Evolutionary conservation across 2,797 vertebrate species (phyloP).

Genomic region (Poeciliopsis infans): DNA sequence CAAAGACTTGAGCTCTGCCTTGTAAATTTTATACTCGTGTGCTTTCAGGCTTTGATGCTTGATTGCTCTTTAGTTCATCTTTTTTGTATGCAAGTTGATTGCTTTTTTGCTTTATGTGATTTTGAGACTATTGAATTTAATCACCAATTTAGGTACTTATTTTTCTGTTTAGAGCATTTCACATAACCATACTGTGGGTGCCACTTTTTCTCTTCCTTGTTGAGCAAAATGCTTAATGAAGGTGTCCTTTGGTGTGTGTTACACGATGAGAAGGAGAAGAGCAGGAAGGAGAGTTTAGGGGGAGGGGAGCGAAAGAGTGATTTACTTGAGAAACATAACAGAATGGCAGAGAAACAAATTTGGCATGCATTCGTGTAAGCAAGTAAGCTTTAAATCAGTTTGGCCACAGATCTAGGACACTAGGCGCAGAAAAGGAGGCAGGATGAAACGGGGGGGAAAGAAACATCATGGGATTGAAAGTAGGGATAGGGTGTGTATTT

Average conservation of each 20-base stretch:
- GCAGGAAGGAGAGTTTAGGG: slow-evolving; percentile 40
- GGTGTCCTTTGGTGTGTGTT: slow-evolving; percentile 61
- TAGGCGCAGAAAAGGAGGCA: slow-evolving; percentile 71
- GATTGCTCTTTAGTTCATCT: slow-evolving; percentile 13
- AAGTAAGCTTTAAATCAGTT: slow-evolving; percentile 83
- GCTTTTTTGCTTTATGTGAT: slow-evolving; percentile 19
- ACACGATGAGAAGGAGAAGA: slow-evolving; percentile 65
- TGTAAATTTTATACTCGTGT: slow-evolving; percentile 13
- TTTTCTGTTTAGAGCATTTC: slow-evolving; percentile 20
- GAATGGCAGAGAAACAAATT: slow-evolving; percentile 80
- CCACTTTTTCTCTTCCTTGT: slow-evolving; percentile 11
- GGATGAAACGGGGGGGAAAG: slow-evolving; percentile 70
- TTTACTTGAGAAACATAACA: slow-evolving; percentile 71
- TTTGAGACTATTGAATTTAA: slow-evolving; percentile 22
- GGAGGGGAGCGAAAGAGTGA: slow-evolving; percentile 17
- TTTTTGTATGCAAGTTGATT: slow-evolving; percentile 10
- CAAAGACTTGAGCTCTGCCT: slow-evolving; percentile 16
- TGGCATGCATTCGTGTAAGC: slow-evolving; percentile 77
- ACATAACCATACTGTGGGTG: neutral
- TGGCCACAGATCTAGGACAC: slow-evolving; percentile 82
- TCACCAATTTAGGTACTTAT: slow-evolving; percentile 2
- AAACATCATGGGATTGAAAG: slow-evolving; percentile 67
- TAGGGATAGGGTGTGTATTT: slow-evolving; percentile 47
- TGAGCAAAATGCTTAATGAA: slow-evolving; percentile 53
- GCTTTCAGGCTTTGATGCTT: neutral